Base-by-base conservation (phyloP, 1,140 invertebrate genomes). In the Melitaea cinxia region DNA sequence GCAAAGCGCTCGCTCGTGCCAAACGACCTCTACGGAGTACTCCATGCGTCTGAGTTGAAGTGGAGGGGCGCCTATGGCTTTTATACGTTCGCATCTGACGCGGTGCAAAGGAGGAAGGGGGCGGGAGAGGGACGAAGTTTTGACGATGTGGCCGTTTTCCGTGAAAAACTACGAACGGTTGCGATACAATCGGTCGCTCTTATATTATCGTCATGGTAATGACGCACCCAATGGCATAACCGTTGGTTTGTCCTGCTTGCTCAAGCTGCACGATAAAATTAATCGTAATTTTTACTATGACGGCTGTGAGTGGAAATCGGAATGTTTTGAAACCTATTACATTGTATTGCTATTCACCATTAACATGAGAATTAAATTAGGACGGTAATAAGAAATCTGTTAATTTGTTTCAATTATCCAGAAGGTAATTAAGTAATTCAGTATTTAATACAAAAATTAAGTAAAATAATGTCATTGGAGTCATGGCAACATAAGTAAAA, bases 1-100 rank as follows among this genome's bases (percentile, higher is more conserved):
- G 91, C 91, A 91, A 91, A 91, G 90, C 87, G 86, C 84, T 86
- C 87, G 90, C 91, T 92, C 91, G 91, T 92, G 91, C 91, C 91
- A 92, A 92, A 92, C 91, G 82, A 92, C 90, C 91, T 92, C 91
- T 91, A 92, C 91, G 85, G 90, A 91, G 90, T 92, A 91, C 91
- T 92, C 91, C 91, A 92, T 92, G 90, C 89, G 90, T 89, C 84
- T 92, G 88, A 88, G 80, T 88, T 89, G 83, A 77, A 83, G 82
- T 83, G 80, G 88, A 72, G 85, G 86, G 87, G 91, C 80, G 84
- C 72, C 28, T 65, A 69, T 64, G 73, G 81, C 75, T 93, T 92
- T 91, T 93, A 93, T 93, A 93, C 78, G 72, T 28, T 78, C 68
- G 65, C 50, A 49, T 53, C 71, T 91, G 91, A 92, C 92, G 91